phyloP scores from a whole-genome alignment of 2,113 vertebrate genomes.

The Tursiops truncatus region DNA sequence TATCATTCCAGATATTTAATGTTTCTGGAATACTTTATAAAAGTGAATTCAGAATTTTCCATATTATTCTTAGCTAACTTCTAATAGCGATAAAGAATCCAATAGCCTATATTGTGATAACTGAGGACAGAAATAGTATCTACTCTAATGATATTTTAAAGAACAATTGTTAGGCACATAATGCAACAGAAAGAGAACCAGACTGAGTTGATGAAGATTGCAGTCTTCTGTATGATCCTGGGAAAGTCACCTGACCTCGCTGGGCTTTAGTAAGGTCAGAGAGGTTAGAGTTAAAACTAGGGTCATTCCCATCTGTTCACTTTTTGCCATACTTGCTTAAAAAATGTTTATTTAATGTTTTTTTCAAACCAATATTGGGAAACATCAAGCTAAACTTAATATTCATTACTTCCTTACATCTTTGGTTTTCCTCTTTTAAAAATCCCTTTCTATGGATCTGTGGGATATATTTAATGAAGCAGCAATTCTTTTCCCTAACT shows the following conservation, averaged over 20 bases:
- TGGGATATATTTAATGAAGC: neutral
- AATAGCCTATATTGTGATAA: neutral
- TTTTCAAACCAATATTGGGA: neutral
- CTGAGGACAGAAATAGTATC: neutral
- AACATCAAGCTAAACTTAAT: neutral
- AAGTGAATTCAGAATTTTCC: neutral
- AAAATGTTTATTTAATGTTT: neutral
- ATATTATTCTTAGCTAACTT: constrained; percentile 10
- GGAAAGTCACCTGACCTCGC: neutral
- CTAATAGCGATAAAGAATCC: neutral
- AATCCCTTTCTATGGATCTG: neutral
- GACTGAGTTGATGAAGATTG: neutral
- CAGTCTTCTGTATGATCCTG: neutral
- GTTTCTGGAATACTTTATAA: neutral
- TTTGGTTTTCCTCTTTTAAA: constrained; percentile 21
- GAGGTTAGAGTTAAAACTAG: neutral
- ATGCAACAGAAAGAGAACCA: neutral
- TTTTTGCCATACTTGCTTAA: constrained; percentile 13
- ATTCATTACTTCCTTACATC: neutral
- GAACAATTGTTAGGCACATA: neutral
- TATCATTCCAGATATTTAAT: neutral
- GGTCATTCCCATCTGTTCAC: neutral
- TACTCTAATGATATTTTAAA: neutral
- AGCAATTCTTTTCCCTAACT: neutral
- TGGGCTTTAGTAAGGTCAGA: neutral